Conservation (phyloP, 2,113 vertebrate species). For the Fulmarus glacialis region DNA sequence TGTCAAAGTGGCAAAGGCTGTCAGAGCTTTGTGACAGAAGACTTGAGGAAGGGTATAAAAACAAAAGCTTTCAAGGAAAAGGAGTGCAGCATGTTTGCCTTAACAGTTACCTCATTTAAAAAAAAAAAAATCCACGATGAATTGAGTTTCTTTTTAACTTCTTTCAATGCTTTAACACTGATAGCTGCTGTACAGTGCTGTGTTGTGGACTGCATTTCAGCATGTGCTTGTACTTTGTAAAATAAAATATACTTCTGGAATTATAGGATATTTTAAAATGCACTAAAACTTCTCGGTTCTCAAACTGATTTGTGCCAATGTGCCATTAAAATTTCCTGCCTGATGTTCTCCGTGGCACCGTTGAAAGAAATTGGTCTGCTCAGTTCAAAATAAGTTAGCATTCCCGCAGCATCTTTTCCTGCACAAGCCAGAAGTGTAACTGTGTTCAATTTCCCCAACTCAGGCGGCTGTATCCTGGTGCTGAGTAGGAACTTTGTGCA, state of each 20-base stretch:
- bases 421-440: not conserved
- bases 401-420: not conserved
- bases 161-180: not conserved
- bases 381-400: not conserved
- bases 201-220: not conserved
- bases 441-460: not conserved
- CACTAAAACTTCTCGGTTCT: not conserved
- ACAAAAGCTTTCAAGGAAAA: not conserved
- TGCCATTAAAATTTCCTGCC: not conserved
- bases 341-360: not conserved
- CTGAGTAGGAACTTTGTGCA: constrained; percentile 98
- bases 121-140: not conserved
- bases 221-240: not conserved
- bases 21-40: not conserved
- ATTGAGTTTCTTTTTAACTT: not conserved
- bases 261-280: not conserved
- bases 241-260: not conserved
- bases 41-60: not conserved
- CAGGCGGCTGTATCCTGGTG: constrained; percentile 94
- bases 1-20: not conserved
- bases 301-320: not conserved
- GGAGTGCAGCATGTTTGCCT: not conserved
- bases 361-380: not conserved
- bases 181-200: not conserved
- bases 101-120: not conserved